Percentiles rank a stretch among this genome's conserved stretches.
These are phyloP conservation scores for Maniola jurtina DNA, from an alignment of 1,140 invertebrate species.

Conservation along the genomic window DNA sequence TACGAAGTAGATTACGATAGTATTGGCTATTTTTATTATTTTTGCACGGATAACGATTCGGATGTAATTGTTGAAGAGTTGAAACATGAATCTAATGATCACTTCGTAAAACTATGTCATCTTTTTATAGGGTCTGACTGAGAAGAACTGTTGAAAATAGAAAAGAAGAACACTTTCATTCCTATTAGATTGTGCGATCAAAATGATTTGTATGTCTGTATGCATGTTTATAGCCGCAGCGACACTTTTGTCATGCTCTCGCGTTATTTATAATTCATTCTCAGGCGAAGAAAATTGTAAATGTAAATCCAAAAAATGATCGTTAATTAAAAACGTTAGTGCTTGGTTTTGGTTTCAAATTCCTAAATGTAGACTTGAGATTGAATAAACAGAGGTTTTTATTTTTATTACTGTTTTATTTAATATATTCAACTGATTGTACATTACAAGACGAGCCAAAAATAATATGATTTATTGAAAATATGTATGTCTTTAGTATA, in stretches of 20 bases:
- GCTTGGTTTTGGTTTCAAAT: slow-evolving; percentile 10
- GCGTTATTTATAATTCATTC: slow-evolving; percentile 15
- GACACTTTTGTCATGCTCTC: slow-evolving; percentile 38
- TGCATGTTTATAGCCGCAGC: slow-evolving; percentile 39
- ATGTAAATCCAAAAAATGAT: slow-evolving; percentile 37
- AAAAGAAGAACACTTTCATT: slow-evolving; percentile 1
- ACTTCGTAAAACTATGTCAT: slow-evolving; percentile 56
- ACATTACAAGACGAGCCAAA: too few relatives aligned
- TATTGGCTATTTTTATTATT: not conserved
- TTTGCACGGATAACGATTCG: slow-evolving; percentile 19
- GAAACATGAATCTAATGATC: slow-evolving; percentile 6
- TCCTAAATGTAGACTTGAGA: not conserved
- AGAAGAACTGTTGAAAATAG: slow-evolving; percentile 30
- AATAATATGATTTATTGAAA: too few relatives aligned
- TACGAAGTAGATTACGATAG: slow-evolving; percentile 40
- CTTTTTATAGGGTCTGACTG: slow-evolving; percentile 42
- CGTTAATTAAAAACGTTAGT: too few relatives aligned
- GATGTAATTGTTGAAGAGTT: slow-evolving; percentile 60
- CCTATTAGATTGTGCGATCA: slow-evolving; percentile 6
- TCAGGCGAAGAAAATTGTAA: slow-evolving; percentile 23
- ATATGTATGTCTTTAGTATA: too few relatives aligned
- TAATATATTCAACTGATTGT: too few relatives aligned
- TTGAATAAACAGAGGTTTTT: not conserved
- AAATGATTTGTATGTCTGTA: slow-evolving; percentile 48
- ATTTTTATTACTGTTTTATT: not conserved